Conservation (phyloP, 1,140 invertebrate species). For the Drosophila lowei region DNA sequence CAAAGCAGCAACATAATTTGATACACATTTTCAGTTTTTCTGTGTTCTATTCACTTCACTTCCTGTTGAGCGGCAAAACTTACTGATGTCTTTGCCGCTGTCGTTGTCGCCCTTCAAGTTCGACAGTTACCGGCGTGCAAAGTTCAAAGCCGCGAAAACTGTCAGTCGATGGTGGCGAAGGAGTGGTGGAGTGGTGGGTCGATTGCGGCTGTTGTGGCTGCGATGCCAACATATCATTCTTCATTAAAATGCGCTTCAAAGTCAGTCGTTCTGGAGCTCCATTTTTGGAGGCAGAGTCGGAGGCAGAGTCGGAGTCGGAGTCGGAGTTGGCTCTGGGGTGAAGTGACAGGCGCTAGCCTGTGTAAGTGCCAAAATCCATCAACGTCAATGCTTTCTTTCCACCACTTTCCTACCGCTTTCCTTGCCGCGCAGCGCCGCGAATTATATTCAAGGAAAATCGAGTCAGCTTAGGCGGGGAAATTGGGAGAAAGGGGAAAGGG, state of each 20-base stretch:
- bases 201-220: slow-evolving; percentile 49
- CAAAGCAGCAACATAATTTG: slow-evolving; percentile 30
- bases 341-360: slow-evolving; percentile 78
- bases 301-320: slow-evolving; percentile 22
- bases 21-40: slow-evolving; percentile 11
- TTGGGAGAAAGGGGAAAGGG: not conserved
- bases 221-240: slow-evolving; percentile 79
- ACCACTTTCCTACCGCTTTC: slow-evolving; percentile 27
- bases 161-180: slow-evolving; percentile 63
- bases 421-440: slow-evolving; percentile 38
- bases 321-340: slow-evolving; percentile 30
- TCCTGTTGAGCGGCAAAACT: slow-evolving; percentile 32
- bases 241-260: slow-evolving; percentile 81
- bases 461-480: slow-evolving; percentile 41
- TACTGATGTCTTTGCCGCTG: slow-evolving; percentile 34
- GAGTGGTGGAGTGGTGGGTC: slow-evolving; percentile 18
- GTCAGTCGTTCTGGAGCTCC: slow-evolving; percentile 51
- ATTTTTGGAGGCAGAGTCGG: slow-evolving; percentile 20
- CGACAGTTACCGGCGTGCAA: slow-evolving; percentile 42
- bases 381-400: slow-evolving; percentile 66
- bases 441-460: slow-evolving; percentile 82
- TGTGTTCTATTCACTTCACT: slow-evolving; percentile 1
- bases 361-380: slow-evolving; percentile 82
- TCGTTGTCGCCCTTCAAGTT: slow-evolving; percentile 62
- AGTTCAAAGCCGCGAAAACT: slow-evolving; percentile 74